A percentile compares a stretch with the other conserved stretches of the same genome.
These are phyloP conservation scores for Paramormyrops hopkinsi DNA, from an alignment of 2,797 vertebrate genomes.

Conservation along the genomic window DNA sequence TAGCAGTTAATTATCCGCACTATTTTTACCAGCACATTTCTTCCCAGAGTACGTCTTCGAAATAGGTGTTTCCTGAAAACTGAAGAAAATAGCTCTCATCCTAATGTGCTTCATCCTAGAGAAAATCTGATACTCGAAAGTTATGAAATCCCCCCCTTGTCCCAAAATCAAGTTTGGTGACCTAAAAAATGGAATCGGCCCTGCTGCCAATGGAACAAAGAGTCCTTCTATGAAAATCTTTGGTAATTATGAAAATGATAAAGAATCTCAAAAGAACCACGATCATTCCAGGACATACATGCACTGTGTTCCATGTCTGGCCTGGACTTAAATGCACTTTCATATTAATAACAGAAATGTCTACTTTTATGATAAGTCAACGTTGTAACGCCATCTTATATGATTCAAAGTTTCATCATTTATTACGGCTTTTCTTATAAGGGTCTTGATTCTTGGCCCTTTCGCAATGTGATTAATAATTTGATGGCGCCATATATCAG, in stretches of 20 bases:
- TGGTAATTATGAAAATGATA: neutral
- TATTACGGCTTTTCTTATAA: neutral
- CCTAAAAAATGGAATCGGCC: neutral
- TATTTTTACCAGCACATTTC: neutral
- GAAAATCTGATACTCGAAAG: neutral
- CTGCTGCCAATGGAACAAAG: neutral
- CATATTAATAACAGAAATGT: neutral
- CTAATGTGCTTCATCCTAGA: neutral
- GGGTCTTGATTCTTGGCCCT: neutral
- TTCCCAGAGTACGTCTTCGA: neutral
- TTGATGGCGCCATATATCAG: neutral
- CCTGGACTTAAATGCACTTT: neutral
- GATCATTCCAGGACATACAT: neutral
- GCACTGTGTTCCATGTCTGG: neutral
- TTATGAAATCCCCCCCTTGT: neutral
- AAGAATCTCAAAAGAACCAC: neutral
- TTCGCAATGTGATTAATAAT: neutral
- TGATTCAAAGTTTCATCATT: neutral
- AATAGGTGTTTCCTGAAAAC: constrained; percentile 2
- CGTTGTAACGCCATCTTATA: neutral
- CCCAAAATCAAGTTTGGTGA: neutral
- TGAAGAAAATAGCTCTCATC: neutral
- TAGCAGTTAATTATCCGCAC: neutral
- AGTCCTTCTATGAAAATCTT: neutral
- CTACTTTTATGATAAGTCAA: neutral